phyloP scores from a whole-genome alignment of 2,888 invertebrate species.

The Tetanocera ferruginea region DNA sequence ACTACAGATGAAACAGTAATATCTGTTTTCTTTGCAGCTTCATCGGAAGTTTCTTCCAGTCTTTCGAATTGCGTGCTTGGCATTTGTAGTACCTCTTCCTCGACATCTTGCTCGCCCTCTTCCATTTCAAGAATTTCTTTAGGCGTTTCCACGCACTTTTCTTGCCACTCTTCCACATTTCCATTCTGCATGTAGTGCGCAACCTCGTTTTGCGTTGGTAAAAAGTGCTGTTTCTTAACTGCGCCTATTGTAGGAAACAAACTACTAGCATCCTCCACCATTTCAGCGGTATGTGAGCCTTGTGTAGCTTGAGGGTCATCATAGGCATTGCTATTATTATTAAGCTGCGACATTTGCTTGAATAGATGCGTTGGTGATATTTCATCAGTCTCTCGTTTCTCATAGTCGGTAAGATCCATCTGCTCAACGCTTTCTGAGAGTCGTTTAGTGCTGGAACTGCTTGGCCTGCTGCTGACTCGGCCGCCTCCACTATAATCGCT shows the following conservation, averaged over 20 bases:
- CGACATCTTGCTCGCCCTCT: not conserved
- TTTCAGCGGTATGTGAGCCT: not conserved
- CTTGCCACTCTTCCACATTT: not conserved
- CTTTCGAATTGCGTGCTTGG: not conserved
- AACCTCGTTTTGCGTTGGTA: not conserved
- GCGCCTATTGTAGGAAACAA: constrained; percentile 10
- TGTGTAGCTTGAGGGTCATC: constrained; percentile 29
- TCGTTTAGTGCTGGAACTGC: not conserved
- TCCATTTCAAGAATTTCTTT: not conserved
- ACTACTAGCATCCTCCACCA: not conserved
- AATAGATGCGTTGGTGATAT: constrained; percentile 26
- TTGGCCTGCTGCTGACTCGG: not conserved
- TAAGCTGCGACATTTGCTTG: constrained; percentile 32
- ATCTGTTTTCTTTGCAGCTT: not conserved
- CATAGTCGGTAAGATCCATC: not conserved
- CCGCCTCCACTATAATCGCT: constrained; percentile 52
- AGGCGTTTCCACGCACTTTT: not conserved
- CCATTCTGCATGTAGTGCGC: not conserved
- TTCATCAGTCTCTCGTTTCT: constrained; percentile 4
- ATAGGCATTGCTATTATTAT: constrained; percentile 48
- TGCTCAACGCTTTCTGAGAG: not conserved
- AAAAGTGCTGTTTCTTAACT: not conserved
- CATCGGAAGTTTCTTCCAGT: not conserved
- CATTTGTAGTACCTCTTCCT: not conserved
- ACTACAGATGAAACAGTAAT: no score